phyloP scores from a whole-genome alignment of 2,113 vertebrate species.

The Chloropsis hardwickii region DNA sequence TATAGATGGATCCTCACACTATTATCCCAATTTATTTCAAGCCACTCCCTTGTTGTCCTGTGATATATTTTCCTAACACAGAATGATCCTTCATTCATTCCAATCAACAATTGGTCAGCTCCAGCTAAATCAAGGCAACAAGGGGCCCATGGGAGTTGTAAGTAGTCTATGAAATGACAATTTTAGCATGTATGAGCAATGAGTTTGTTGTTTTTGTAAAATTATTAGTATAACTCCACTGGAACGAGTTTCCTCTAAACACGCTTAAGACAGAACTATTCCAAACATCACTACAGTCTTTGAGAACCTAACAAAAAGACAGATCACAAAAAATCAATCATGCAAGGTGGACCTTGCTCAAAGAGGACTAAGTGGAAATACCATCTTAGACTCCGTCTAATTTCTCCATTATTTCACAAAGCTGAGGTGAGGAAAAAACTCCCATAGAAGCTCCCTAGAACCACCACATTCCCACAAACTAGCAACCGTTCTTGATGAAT shows the following conservation, averaged over 20 bases:
- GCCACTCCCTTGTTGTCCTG: not conserved
- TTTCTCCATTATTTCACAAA: not conserved
- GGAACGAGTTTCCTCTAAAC: not conserved
- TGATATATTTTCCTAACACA: not conserved
- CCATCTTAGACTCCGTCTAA: not conserved
- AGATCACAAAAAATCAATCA: not conserved
- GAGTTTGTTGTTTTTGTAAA: not conserved
- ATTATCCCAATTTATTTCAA: not conserved
- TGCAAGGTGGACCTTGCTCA: not conserved
- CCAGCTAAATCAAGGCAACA: not conserved
- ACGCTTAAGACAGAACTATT: not conserved
- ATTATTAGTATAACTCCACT: not conserved
- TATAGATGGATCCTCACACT: not conserved
- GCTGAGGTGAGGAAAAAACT: not conserved
- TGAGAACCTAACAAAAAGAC: not conserved
- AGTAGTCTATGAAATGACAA: not conserved
- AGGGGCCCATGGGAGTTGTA: not conserved
- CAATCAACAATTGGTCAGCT: not conserved
- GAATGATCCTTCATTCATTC: not conserved
- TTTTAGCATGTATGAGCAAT: not conserved
- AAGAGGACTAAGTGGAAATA: not conserved
- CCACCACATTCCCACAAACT: not conserved
- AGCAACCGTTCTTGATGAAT: not conserved
- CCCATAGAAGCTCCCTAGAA: not conserved
- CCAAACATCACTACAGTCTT: not conserved